Evolutionary conservation across 2,888 invertebrate genomes (phyloP).

Genomic region (Sminthurinus aureus): DNA sequence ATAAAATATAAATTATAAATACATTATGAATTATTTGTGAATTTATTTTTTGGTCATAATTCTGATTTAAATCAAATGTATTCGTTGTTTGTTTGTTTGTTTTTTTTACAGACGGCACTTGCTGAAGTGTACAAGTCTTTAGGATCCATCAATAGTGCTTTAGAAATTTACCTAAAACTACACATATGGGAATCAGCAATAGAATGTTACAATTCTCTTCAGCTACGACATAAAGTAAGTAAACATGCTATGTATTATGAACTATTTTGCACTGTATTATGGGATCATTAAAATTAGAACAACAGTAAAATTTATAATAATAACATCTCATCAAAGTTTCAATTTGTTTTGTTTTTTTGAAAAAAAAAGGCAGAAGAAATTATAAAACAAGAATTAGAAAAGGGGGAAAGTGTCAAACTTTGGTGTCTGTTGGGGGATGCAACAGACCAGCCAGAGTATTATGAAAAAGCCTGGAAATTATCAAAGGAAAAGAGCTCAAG

Average conservation of each 20-base stretch:
- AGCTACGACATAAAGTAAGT: conserved; percentile 80
- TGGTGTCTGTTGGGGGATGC: conserved; percentile 91
- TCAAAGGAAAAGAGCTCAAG: conserved; percentile 81
- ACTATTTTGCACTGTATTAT: conserved; percentile 5
- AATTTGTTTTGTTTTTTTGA: not conserved
- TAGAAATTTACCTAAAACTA: conserved; percentile 78
- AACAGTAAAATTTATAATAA: too few species aligned
- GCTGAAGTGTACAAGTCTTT: conserved; percentile 81
- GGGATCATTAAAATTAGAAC: too few species aligned
- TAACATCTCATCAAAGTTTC: not conserved
- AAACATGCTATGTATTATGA: not conserved
- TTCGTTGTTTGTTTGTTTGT: not conserved
- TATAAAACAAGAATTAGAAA: conserved; percentile 77
- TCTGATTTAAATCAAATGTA: not conserved
- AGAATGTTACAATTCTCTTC: conserved; percentile 84
- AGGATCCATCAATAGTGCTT: conserved; percentile 83
- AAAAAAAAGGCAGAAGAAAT: conserved; percentile 79
- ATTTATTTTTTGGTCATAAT: too few species aligned
- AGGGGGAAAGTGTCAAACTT: conserved; percentile 82
- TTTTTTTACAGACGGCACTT: conserved; percentile 68
- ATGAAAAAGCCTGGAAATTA: conserved; percentile 90
- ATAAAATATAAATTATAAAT: not conserved
- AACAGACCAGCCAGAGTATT: conserved; percentile 78
- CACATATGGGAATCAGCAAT: conserved; percentile 93
- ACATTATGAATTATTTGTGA: not conserved